These are phyloP conservation scores for Parazoanthus darwini DNA, from an alignment of 92 coral and sea anemone genomes.

Conservation along the genomic window DNA sequence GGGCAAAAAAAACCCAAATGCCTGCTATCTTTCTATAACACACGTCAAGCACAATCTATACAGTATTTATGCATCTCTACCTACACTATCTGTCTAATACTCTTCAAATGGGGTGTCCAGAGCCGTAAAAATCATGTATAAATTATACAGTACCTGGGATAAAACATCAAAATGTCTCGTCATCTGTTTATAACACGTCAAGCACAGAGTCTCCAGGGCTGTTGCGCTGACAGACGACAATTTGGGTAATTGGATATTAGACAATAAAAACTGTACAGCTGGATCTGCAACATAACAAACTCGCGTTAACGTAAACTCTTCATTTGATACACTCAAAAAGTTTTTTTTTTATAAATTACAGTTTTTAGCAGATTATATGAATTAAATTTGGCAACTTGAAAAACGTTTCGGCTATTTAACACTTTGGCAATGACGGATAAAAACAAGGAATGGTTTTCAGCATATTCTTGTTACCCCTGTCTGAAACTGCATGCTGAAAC, in stretches of 20 bases:
- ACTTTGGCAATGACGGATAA: no score
- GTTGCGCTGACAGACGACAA: constrained; percentile 84
- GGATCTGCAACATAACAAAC: constrained; percentile 64
- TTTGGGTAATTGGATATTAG: constrained; percentile 67
- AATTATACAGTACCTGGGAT: constrained; percentile 67
- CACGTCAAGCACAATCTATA: constrained; percentile 55
- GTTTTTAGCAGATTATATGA: no score
- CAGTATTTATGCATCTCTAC: background rate
- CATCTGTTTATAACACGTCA: constrained; percentile 83
- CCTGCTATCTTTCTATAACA: constrained; percentile 48
- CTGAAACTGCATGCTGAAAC: no score
- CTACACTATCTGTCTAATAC: background rate
- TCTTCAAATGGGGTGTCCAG: background rate
- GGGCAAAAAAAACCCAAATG: constrained; percentile 43
- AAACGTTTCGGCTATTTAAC: no score
- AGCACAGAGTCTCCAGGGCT: constrained; percentile 83
- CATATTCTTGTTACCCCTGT: no score
- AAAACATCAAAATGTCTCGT: constrained; percentile 86
- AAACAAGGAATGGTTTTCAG: no score
- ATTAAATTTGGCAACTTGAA: no score
- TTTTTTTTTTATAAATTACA: background rate
- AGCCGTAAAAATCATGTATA: background rate
- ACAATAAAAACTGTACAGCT: constrained; percentile 69
- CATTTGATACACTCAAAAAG: background rate
- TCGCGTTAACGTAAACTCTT: background rate